Percentiles rank a stretch among this genome's conserved stretches.
Conservation (phyloP, 2,888 invertebrate species). For the Sphaerophoria taeniata region DNA sequence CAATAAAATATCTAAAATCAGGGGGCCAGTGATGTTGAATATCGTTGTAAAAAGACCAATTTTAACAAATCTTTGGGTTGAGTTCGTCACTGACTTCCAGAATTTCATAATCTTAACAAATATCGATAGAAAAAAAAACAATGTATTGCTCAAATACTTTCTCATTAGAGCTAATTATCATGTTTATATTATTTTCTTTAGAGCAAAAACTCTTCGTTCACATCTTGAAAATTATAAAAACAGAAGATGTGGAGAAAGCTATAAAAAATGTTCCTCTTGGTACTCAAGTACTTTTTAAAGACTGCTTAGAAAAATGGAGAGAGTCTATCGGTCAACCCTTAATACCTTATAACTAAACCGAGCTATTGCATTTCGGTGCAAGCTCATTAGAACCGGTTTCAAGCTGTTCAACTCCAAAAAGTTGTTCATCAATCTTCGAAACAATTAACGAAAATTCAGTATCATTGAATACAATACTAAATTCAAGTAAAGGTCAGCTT, state of each 20-base stretch:
- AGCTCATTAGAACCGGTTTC: neutral
- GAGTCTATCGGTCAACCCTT: conserved; percentile 5
- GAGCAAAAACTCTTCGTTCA: conserved; percentile 1
- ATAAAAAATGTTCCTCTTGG: conserved; percentile 13
- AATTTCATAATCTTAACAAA: too few species aligned
- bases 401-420: conserved; percentile 16
- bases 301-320: conserved; percentile 12
- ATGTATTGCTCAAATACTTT: too few species aligned
- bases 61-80: too few species aligned
- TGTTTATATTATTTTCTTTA: too few species aligned
- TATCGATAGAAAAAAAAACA: too few species aligned
- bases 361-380: neutral
- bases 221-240: conserved; percentile 15
- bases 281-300: conserved; percentile 14
- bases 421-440: neutral
- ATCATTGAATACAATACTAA: conserved; percentile 25
- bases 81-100: too few species aligned
- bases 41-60: too few species aligned
- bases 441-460: conserved; percentile 6
- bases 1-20: too few species aligned
- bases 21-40: too few species aligned
- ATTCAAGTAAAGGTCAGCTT: conserved; percentile 15
- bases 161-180: too few species aligned
- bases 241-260: conserved; percentile 13
- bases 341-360: neutral